Evolutionary conservation across 2,888 invertebrate species (phyloP).

Genomic region (Leucozona laternaria): DNA sequence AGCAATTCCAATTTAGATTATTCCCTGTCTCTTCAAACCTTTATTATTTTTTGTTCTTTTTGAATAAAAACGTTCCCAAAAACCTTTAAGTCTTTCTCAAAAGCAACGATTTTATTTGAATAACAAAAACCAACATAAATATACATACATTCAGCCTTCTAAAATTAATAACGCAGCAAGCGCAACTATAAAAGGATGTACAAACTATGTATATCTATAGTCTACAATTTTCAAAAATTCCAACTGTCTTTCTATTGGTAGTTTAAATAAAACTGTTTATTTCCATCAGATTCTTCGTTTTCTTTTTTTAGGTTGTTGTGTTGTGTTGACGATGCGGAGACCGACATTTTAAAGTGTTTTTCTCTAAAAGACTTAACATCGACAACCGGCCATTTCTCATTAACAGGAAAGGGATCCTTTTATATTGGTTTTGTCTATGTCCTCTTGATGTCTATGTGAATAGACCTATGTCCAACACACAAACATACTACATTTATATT

Average conservation of each 20-base stretch:
- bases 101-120: neutral
- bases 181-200: neutral
- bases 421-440: slow-evolving; percentile 16
- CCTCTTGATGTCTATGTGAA: neutral
- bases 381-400: slow-evolving; percentile 61
- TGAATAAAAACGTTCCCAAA: neutral
- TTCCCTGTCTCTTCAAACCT: neutral
- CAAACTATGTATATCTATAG: no score
- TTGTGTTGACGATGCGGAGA: slow-evolving; percentile 29
- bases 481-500: neutral
- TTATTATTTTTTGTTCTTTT: neutral
- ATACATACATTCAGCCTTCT: neutral
- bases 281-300: slow-evolving; percentile 26
- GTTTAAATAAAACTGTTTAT: slow-evolving; percentile 35
- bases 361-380: slow-evolving; percentile 44
- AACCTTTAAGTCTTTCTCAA: neutral
- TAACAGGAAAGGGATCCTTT: slow-evolving; percentile 43
- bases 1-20: neutral
- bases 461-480: neutral
- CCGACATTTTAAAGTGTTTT: slow-evolving; percentile 48
- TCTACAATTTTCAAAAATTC: slow-evolving; percentile 18
- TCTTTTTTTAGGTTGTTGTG: neutral
- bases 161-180: slow-evolving; percentile 15
- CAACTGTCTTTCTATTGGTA: neutral
- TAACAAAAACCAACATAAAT: slow-evolving; percentile 14